Evolutionary conservation across 2,797 vertebrate species (phyloP).

Genomic region (Rhinophrynus dorsalis): DNA sequence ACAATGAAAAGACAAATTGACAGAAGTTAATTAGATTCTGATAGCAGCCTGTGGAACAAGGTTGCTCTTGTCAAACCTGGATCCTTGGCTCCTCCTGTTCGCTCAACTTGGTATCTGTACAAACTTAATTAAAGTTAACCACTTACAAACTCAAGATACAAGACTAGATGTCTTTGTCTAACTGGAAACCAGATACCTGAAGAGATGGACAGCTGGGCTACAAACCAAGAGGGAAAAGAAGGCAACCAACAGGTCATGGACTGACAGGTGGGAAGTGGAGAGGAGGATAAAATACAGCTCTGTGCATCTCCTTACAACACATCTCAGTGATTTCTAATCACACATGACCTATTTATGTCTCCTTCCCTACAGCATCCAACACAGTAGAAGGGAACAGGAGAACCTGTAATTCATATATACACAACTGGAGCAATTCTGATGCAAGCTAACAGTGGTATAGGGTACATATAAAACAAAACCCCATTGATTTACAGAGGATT

Average conservation of each 20-base stretch:
- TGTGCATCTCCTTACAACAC: neutral
- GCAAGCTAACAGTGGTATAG: too few species aligned
- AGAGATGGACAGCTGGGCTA: constrained; percentile 2
- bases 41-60: constrained; percentile 52
- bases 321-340: neutral
- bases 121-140: constrained; percentile 64
- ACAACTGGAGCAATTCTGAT: too few species aligned
- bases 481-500: too few species aligned
- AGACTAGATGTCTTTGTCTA: constrained; percentile 53
- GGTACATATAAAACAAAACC: too few species aligned
- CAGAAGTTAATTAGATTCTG: constrained; percentile 50
- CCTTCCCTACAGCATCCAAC: constrained; percentile 15
- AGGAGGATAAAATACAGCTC: neutral
- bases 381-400: too few species aligned
- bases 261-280: constrained; percentile 16
- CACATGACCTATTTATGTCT: neutral
- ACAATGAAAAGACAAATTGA: constrained; percentile 53
- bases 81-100: constrained; percentile 51
- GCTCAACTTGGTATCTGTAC: constrained; percentile 50
- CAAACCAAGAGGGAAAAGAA: neutral
- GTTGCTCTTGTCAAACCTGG: constrained; percentile 54
- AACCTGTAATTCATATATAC: too few species aligned
- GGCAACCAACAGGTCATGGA: neutral
- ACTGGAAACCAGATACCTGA: constrained; percentile 33
- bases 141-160: constrained; percentile 50